Evolutionary conservation across 2,113 vertebrate genomes (phyloP), one percentile per base, ranked within the genome.

Genomic region (Cyprinodon variegatus): DNA sequence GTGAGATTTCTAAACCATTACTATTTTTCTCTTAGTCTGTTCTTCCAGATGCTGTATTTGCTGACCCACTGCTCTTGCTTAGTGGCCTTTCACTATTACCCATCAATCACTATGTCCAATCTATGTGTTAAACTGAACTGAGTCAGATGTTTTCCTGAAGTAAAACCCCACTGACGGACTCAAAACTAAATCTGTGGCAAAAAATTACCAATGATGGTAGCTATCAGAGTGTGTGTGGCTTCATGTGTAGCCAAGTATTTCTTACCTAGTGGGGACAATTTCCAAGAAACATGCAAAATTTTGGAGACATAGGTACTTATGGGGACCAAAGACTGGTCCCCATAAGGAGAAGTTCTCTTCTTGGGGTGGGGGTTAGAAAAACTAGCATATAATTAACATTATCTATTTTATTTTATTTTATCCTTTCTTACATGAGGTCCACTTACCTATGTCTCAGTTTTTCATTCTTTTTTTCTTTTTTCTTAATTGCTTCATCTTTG

Each of bases 401-500:
- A 1, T 57, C n/a, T 68, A n/a, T 39, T 67, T 43, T 50, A 66
- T 12, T 74, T 62, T 59, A 4, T 45, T 10, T 70, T 37, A 65
- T 62, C 50, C 43, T 29, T 53, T 9, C 36, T 72, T 65, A 17
- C 11, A 68, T 72, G 70, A 68, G 17, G 3, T 65, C 68, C 45
- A 7, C 75, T 62, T 12, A 0, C 5, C 40, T 82, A 66, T 12
- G 60, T 79, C 50, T 67, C 68, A 4, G 14, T 68, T 68, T 72
- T 46, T 17, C 22, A 29, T 71, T 60, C 61, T 61, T 1, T 22
- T 20, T 77, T 64, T 70, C 65, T 70, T 68, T 65, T 78, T 50
- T 50, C 68, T 74, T 74, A 67, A 61, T 81, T 77, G 67, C 71
- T 79, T 77, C 45, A 72, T 83, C 71, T 73, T 78, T 46, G 66